Percentiles rank a stretch among this genome's conserved stretches.
Conservation (phyloP, 1,140 invertebrate genomes). For the Saccostrea glomerata region DNA sequence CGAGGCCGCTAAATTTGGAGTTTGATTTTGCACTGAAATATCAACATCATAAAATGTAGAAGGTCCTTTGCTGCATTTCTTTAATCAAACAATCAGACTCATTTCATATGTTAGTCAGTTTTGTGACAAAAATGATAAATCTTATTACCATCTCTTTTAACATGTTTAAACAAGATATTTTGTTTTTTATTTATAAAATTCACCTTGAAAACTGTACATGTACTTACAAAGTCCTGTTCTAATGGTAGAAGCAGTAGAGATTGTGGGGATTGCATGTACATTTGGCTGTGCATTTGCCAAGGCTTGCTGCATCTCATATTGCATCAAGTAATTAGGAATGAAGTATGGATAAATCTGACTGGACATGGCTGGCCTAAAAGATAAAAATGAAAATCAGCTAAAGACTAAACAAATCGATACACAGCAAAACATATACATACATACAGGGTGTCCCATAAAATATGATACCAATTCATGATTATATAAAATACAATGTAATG, state of each 20-base stretch:
- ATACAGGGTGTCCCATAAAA: too few species aligned
- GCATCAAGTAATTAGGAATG: conserved; percentile 47
- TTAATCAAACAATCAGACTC: too few species aligned
- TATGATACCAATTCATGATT: too few species aligned
- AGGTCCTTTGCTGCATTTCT: too few species aligned
- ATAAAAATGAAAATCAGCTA: background rate
- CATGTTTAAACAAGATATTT: too few species aligned
- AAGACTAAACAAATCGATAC: background rate
- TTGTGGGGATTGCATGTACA: conserved; percentile 5
- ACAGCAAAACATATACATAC: too few species aligned
- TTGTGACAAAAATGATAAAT: too few species aligned
- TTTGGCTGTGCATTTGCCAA: conserved; percentile 31
- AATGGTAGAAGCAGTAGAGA: conserved; percentile 41
- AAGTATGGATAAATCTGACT: conserved; percentile 25
- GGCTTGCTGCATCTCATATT: conserved; percentile 42
- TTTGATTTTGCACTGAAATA: conserved; percentile 45
- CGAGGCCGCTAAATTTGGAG: conserved; percentile 43
- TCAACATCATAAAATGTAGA: background rate
- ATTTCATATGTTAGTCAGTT: too few species aligned
- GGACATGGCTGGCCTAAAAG: conserved; percentile 40
- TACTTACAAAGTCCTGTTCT: conserved; percentile 49
- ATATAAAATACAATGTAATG: too few species aligned
- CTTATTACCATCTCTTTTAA: too few species aligned
- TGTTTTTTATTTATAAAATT: background rate
- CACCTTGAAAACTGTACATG: background rate